phyloP scores from a whole-genome alignment of 2,888 invertebrate genomes.

The Embidobia sp. region DNA sequence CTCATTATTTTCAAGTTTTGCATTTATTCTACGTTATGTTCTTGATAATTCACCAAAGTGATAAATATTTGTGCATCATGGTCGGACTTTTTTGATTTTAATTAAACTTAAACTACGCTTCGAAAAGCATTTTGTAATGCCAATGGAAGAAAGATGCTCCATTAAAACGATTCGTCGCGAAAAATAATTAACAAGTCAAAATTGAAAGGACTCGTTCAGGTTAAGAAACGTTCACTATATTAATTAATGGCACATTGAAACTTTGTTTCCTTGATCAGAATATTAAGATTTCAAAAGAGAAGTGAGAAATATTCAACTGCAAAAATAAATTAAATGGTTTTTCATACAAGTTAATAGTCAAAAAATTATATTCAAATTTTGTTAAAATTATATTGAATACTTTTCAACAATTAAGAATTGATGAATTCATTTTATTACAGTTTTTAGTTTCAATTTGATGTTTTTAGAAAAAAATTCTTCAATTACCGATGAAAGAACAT shows the following conservation, averaged over 20 bases:
- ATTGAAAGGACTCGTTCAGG: slow-evolving; percentile 12
- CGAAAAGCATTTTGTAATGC: not conserved
- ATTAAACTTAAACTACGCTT: slow-evolving; percentile 3
- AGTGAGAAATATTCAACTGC: not conserved
- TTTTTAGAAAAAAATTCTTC: no score
- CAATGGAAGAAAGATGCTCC: not conserved
- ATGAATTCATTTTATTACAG: no score
- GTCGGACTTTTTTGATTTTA: not conserved
- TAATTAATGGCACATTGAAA: slow-evolving; percentile 15
- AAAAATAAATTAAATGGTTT: not conserved
- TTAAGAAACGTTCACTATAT: not conserved
- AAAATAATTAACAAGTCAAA: slow-evolving; percentile 5
- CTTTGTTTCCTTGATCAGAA: not conserved
- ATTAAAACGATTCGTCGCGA: not conserved
- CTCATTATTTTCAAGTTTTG: slow-evolving; percentile 11
- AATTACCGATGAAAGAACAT: no score
- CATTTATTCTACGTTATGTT: not conserved
- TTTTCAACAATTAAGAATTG: no score
- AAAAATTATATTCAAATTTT: no score
- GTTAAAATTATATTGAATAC: no score
- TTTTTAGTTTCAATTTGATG: no score
- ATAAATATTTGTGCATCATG: not conserved
- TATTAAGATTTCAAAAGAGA: not conserved
- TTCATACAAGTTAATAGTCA: no score
- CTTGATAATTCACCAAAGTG: not conserved